Conservation (phyloP, 2,113 vertebrate genomes). For the Sclerurus mexicanus region DNA sequence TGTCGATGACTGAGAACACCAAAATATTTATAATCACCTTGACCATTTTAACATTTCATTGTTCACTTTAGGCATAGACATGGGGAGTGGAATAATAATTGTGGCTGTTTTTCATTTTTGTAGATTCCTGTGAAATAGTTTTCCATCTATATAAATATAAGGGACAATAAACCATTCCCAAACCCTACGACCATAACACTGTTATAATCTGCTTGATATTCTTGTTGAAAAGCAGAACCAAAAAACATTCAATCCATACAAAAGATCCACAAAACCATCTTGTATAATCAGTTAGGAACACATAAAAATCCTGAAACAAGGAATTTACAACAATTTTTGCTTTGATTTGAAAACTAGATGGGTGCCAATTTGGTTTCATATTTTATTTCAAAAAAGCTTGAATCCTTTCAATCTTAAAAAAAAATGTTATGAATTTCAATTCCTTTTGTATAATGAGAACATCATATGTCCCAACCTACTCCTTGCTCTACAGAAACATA, state of each 20-base stretch:
- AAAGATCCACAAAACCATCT: background rate
- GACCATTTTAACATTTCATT: background rate
- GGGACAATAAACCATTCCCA: background rate
- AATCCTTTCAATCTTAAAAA: background rate
- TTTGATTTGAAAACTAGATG: background rate
- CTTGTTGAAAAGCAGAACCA: background rate
- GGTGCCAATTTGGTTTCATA: fast-evolving
- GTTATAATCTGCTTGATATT: background rate
- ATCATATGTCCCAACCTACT: background rate
- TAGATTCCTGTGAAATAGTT: background rate
- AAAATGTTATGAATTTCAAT: fast-evolving
- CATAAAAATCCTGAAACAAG: background rate
- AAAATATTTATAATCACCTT: background rate
- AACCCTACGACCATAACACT: background rate
- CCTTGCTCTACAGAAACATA: background rate
- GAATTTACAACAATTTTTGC: background rate
- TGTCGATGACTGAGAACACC: fast-evolving
- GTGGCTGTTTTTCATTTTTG: background rate
- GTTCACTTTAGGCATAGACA: background rate
- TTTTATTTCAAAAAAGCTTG: background rate
- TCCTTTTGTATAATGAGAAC: background rate
- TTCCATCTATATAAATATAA: background rate
- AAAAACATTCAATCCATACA: background rate
- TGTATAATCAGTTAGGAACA: background rate
- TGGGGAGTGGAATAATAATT: background rate